Conservation (phyloP, 2,888 invertebrate species). For the Dione vanillae region DNA sequence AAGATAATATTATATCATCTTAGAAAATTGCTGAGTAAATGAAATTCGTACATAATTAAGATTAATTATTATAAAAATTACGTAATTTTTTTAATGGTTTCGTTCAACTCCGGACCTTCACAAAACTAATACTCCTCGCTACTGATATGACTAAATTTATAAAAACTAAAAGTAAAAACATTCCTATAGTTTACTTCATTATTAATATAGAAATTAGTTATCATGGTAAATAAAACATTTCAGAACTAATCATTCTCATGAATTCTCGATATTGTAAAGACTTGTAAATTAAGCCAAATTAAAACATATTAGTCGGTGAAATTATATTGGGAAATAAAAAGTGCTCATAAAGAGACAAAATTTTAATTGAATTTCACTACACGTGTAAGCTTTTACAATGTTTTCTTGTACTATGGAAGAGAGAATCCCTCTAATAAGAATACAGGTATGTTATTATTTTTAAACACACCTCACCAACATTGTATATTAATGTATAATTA, state of each 20-base stretch:
- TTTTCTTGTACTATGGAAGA: constrained; percentile 60
- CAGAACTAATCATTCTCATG: background rate
- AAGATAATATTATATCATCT: no score
- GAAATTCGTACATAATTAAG: no score
- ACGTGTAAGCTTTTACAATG: constrained; percentile 25
- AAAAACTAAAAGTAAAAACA: background rate
- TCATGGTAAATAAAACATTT: background rate
- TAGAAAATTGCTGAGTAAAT: no score
- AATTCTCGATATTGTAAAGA: constrained; percentile 38
- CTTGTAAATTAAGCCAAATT: constrained; percentile 33
- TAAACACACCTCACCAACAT: background rate
- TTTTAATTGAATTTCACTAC: no score
- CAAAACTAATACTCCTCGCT: no score
- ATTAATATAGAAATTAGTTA: constrained; percentile 1
- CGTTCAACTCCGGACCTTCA: no score
- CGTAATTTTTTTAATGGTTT: no score
- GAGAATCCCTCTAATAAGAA: constrained; percentile 77
- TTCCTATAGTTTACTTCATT: background rate
- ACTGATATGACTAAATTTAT: no score
- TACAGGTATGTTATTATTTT: constrained; percentile 68
- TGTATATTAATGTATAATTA: background rate
- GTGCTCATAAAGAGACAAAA: background rate
- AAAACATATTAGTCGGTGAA: background rate
- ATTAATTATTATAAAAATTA: no score
- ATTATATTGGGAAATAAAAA: background rate